Percentiles rank a stretch among this genome's conserved stretches.
These are phyloP conservation scores for Orientallactaga bullata DNA, from an alignment of 2,113 vertebrate species.

Conservation along the genomic window DNA sequence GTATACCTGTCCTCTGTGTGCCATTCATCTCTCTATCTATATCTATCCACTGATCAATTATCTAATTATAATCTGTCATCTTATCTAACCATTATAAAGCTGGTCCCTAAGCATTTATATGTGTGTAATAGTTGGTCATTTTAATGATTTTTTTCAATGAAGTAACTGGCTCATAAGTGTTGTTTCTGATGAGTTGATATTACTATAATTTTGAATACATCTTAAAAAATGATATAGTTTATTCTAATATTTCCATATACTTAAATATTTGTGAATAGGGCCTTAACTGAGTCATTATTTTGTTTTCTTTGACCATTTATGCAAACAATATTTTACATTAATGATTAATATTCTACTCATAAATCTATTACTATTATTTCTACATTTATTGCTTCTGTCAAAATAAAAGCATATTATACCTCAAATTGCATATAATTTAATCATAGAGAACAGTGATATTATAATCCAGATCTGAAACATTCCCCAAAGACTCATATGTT, in stretches of 20 bases:
- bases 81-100: background rate
- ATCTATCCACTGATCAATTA: no score
- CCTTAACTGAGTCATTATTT: background rate
- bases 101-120: background rate
- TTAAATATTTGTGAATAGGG: background rate
- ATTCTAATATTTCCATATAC: background rate
- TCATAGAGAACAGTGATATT: background rate
- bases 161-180: background rate
- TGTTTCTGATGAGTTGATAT: background rate
- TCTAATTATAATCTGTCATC: background rate
- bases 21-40: no score
- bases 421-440: background rate
- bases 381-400: background rate
- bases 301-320: background rate
- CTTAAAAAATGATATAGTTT: background rate
- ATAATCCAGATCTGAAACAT: background rate
- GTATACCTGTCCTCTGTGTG: no score
- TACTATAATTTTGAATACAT: conserved; percentile 16
- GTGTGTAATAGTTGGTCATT: background rate
- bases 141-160: background rate
- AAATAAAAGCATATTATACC: background rate
- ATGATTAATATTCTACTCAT: conserved; percentile 5
- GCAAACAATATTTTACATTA: background rate
- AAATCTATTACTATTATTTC: background rate
- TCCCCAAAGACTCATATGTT: no score